Evolutionary conservation across 2,113 vertebrate species (phyloP).

Genomic region (Hystrix brachyura): DNA sequence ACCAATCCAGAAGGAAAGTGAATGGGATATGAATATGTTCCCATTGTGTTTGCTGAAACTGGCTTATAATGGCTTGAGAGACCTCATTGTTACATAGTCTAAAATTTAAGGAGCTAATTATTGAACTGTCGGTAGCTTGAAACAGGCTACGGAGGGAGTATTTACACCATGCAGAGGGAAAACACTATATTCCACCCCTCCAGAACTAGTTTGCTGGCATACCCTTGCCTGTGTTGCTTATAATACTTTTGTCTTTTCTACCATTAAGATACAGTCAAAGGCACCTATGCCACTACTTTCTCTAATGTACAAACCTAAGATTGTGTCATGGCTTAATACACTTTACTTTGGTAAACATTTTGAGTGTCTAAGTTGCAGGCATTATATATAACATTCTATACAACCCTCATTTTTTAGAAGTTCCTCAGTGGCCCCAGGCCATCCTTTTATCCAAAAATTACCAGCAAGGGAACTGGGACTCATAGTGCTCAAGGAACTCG

Average conservation of each 20-base stretch:
- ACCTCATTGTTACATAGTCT: background rate
- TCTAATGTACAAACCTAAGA: background rate
- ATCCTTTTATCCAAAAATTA: background rate
- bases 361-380: background rate
- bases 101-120: background rate
- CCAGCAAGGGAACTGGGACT: background rate
- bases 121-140: background rate
- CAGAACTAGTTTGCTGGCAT: background rate
- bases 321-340: background rate
- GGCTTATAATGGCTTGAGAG: background rate
- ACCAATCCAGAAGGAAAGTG: background rate
- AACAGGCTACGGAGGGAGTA: background rate
- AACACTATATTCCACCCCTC: background rate
- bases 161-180: slow-evolving; percentile 3
- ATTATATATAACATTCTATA: background rate
- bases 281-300: background rate
- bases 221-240: background rate
- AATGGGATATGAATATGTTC: background rate
- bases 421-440: background rate
- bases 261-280: background rate
- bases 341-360: background rate
- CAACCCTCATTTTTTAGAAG: background rate
- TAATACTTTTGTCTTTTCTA: background rate
- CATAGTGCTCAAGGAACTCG: background rate
- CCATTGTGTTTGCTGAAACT: slow-evolving; percentile 11